phyloP scores from a whole-genome alignment of 2,888 invertebrate genomes.

The Selenia dentaria region DNA sequence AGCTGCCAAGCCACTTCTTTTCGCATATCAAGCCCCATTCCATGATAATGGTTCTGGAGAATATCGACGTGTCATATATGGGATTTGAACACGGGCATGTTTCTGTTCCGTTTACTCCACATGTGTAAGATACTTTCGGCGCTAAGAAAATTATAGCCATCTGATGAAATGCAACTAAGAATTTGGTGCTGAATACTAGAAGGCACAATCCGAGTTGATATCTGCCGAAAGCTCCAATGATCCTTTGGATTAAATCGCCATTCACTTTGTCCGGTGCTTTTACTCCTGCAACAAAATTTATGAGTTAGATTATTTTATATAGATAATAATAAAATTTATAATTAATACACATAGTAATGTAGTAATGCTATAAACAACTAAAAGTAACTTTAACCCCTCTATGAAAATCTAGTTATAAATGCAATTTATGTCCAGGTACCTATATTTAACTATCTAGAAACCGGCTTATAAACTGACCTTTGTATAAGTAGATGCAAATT shows the following conservation, averaged over 20 bases:
- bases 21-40: slow-evolving; percentile 92
- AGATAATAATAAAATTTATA: no score
- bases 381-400: no score
- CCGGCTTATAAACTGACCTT: no score
- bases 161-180: slow-evolving; percentile 62
- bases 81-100: slow-evolving; percentile 84
- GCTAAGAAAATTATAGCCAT: slow-evolving; percentile 63
- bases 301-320: no score
- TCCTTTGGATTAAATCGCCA: slow-evolving; percentile 62
- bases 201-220: slow-evolving; percentile 58
- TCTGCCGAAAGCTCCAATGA: slow-evolving; percentile 76
- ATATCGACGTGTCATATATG: slow-evolving; percentile 86
- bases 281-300: slow-evolving; percentile 30
- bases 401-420: no score
- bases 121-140: slow-evolving; percentile 47
- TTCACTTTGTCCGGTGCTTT: slow-evolving; percentile 34
- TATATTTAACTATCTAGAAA: no score
- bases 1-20: slow-evolving; percentile 85
- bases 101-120: slow-evolving; percentile 43
- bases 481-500: no score
- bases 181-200: slow-evolving; percentile 51
- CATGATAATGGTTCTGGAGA: slow-evolving; percentile 88
- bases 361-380: no score
- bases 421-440: no score
- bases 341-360: no score